Evolutionary conservation across 2,888 invertebrate genomes (phyloP).

Genomic region (Yponomeuta cagnagella): DNA sequence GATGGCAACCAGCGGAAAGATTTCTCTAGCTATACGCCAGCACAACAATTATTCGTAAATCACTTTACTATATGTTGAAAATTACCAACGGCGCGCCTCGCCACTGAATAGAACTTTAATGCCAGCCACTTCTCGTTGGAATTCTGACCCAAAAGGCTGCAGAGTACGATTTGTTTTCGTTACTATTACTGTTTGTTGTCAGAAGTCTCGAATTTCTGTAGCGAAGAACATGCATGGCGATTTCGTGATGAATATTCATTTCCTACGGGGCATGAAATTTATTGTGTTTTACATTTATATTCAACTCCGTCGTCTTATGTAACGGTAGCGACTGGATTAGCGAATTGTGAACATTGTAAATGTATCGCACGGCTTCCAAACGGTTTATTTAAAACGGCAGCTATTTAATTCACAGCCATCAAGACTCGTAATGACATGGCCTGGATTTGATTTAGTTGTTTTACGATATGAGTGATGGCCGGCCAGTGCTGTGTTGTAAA

Average conservation of each 20-base stretch:
- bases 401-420: slow-evolving; percentile 28
- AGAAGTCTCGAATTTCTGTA: slow-evolving; percentile 63
- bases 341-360: slow-evolving; percentile 65
- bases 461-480: neutral
- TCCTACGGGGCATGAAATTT: slow-evolving; percentile 77
- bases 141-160: slow-evolving; percentile 45
- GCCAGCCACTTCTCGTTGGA: slow-evolving; percentile 36
- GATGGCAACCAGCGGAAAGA: slow-evolving; percentile 75
- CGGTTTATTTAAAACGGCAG: slow-evolving; percentile 54
- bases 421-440: slow-evolving; percentile 1
- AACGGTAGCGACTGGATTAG: slow-evolving; percentile 75
- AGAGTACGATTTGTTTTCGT: slow-evolving; percentile 56
- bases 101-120: slow-evolving; percentile 54
- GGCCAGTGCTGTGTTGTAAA: neutral
- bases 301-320: slow-evolving; percentile 74
- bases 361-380: slow-evolving; percentile 55
- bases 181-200: slow-evolving; percentile 30
- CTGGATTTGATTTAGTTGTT: slow-evolving; percentile 4
- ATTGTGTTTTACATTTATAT: slow-evolving; percentile 77
- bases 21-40: slow-evolving; percentile 75
- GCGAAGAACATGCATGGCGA: slow-evolving; percentile 75
- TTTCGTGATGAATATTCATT: slow-evolving; percentile 77
- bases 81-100: slow-evolving; percentile 62
- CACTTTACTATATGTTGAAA: slow-evolving; percentile 77
- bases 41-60: slow-evolving; percentile 77